Conservation (phyloP, 2,888 invertebrate genomes). For the Ischnus inquisitorius region DNA sequence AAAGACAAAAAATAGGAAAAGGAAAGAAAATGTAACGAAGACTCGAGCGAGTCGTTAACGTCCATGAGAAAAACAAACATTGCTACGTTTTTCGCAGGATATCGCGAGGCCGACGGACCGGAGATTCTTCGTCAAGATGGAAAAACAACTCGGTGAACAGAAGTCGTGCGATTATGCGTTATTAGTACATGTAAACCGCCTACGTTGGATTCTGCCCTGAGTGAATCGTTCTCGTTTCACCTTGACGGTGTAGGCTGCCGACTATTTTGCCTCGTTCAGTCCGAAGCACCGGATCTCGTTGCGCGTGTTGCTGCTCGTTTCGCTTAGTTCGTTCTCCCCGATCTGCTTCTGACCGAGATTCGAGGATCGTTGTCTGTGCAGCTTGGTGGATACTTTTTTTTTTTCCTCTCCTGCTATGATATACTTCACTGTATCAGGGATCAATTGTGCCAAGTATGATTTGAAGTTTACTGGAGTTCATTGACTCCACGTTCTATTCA, state of each 20-base stretch:
- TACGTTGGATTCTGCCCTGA: conserved; percentile 53
- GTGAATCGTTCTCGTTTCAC: conserved; percentile 53
- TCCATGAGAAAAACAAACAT: not conserved
- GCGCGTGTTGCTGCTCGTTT: conserved; percentile 29
- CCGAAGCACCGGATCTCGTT: conserved; percentile 34
- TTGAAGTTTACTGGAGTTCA: conserved; percentile 45
- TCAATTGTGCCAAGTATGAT: conserved; percentile 49
- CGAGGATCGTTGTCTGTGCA: conserved; percentile 40
- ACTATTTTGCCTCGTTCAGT: conserved; percentile 40
- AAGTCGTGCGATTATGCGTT: conserved; percentile 31
- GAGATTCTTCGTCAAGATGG: conserved; percentile 36
- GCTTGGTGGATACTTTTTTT: conserved; percentile 8
- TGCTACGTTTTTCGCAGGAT: conserved; percentile 48
- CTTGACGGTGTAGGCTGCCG: conserved; percentile 48
- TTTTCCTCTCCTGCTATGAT: not conserved
- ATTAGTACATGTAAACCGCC: conserved; percentile 27
- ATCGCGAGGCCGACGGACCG: conserved; percentile 5
- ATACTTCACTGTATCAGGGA: conserved; percentile 3
- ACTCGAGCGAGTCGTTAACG: not conserved
- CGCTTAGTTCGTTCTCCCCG: conserved; percentile 14
- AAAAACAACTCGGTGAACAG: conserved; percentile 32
- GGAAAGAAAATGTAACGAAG: not conserved
- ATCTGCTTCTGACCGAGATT: conserved; percentile 37
- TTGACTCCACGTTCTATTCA: conserved; percentile 49
- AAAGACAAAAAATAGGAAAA: conserved; percentile 4